These are phyloP conservation scores for Dolichallabes microphthalmus DNA, from an alignment of 2,113 vertebrate species.

Conservation along the genomic window DNA sequence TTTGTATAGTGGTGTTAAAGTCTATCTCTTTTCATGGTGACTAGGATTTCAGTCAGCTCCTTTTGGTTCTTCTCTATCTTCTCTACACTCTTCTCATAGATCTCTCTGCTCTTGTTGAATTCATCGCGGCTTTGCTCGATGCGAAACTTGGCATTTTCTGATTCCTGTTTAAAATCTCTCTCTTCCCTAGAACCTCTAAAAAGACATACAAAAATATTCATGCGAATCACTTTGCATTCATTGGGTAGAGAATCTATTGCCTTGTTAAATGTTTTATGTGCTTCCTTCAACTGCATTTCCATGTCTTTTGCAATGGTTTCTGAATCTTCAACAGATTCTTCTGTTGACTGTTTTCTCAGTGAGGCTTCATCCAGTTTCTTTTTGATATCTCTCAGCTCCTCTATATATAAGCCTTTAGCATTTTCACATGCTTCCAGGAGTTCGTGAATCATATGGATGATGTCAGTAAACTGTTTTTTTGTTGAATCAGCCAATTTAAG, in stretches of 20 bases:
- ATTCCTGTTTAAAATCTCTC: too few relatives aligned
- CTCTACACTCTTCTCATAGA: slow-evolving; percentile 49
- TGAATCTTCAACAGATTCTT: too few relatives aligned
- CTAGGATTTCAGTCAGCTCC: slow-evolving; percentile 54
- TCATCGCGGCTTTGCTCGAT: neutral
- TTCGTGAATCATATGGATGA: slow-evolving; percentile 43
- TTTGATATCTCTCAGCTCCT: neutral
- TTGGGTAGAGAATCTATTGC: too few relatives aligned
- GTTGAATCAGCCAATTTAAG: neutral
- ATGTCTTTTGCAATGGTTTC: too few relatives aligned
- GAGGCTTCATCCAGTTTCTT: slow-evolving; percentile 17
- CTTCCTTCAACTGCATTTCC: too few relatives aligned
- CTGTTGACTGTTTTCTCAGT: neutral
- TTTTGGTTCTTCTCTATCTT: slow-evolving; percentile 54
- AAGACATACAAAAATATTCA: too few relatives aligned
- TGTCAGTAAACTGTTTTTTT: slow-evolving; percentile 15
- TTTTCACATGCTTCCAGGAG: slow-evolving; percentile 40
- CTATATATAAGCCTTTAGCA: neutral
- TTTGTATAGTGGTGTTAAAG: slow-evolving; percentile 28
- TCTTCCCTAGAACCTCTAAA: too few relatives aligned
- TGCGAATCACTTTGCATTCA: too few relatives aligned
- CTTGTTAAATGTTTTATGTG: too few relatives aligned
- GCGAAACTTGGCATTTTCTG: neutral
- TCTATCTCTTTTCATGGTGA: slow-evolving; percentile 55
- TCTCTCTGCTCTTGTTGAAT: slow-evolving; percentile 20